Evolutionary conservation across 2,888 invertebrate species (phyloP), one percentile per base, ranked within the genome.

Genomic region (Polymixis lichenea): DNA sequence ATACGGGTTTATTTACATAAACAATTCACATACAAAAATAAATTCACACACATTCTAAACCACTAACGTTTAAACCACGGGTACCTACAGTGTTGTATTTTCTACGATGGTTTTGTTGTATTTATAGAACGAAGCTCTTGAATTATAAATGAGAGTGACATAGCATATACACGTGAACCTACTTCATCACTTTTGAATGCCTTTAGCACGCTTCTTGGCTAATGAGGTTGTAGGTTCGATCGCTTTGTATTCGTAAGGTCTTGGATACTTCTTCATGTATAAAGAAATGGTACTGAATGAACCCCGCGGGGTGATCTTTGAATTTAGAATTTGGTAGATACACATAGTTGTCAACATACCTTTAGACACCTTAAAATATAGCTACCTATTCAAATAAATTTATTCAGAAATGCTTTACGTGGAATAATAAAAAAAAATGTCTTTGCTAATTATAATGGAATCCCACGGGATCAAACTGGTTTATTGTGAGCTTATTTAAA

Each of bases 151-250:
- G 60, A 49, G 46, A 22, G 9, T 66, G 58, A 65, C 25, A 51
- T 49, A 43, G 46, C 1, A 22, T n/a, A 28, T 15, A 80, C 28
- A 65, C 25, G 51, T 58, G 49, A 15, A 60, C 9, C 46, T 65
- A 79, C 25, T 64, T 60, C 25, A 65, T 58, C 22, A 58, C 15
- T 70, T 70, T 77, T 78, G 13, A 56, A 64, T 69, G n/a, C 19
- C 62, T 61, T 77, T 19, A 61, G 19, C 55, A 43, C 49, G 56
- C n/a, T 71, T 51, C 43, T 56, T 25, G 43, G 7, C 15, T 71
- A 58, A 79, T 64, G 64, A 60, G 43, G 51, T 76, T 51, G 6
- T 60, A 15, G 17, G 19, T 65, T 77, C 64, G 32, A 79, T 38
- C 19, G 25, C 3, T 58, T 53, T 71, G 32, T 56, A 13, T 38